Evolutionary conservation across 2,888 invertebrate species (phyloP), one percentile per base, ranked within the genome.

Genomic region (Timema cristinae): DNA sequence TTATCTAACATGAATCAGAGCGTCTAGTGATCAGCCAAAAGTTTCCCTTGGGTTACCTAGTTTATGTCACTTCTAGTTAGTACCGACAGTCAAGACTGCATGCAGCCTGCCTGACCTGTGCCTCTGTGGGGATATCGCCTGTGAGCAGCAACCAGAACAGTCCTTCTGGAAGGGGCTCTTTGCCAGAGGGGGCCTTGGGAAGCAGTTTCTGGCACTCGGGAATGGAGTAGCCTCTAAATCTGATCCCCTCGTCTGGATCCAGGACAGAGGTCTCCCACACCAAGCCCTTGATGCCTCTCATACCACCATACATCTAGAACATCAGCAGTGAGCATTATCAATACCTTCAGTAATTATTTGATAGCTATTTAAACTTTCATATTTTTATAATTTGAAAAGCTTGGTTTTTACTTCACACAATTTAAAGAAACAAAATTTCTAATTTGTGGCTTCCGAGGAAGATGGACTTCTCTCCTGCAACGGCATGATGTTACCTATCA

Each of bases 231-330:
- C 96, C 97, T 73, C 97, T 90, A 88, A 97, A 98, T 75, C 95
- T 86, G 83, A 98, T 97, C 76, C 97, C 97, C 83, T 97, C 97
- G 75, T 97, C 96, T 1, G 97, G 89, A 81, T 98, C 97, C 77
- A 97, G 85, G 50, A 97, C 95, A 13, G 97, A 97, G 0, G 97
- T 96, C 83, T 97, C 97, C 84, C 95, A 95, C 4, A 97, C 94
- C 73, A 98, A 85, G 76, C 95, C 96, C 82, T 95, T 95, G 84
- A 97, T 96, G 54, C 96, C 95, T 79, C 97, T 87, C 97, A 97
- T 98, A 69, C 97, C 97, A 78, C 97, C 96, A 84, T 97, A 75
- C 73, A 75, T 75, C 75, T 75, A 52, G 47, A 50, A 52, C 15
- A 48, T 15, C 16, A 16, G 15, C 63, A 52, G 11, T 11, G 10